Base-by-base conservation (phyloP, 2,113 vertebrate species). In the Bujurquina vittata region DNA sequence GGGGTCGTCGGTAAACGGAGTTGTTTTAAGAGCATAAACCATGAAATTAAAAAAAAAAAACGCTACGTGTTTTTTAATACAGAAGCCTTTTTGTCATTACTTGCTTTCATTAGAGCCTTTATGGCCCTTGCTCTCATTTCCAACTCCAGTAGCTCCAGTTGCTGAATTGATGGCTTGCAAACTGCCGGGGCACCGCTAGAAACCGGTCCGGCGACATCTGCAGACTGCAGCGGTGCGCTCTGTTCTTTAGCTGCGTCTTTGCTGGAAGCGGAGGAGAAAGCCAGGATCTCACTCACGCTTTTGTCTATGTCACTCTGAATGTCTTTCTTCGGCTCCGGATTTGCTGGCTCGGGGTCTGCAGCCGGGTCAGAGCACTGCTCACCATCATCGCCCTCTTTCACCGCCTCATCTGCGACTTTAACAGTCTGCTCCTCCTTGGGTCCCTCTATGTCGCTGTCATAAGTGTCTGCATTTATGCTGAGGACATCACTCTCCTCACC, bases 51-150 rank as follows among this genome's bases (percentile, higher is more conserved):
- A 67, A 76, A 20, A 56, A 74, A 75, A 67, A 76, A 20, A 29
- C 5, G 1, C 58, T 85, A 92, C 14, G 56, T 6, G 10, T 73
- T 63, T 31, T 55, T 57, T 1, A 86, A 35, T 22, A 55, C 40
- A 84, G 81, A 93, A 3, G 79, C 87, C 75, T 96, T 98, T 85
- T 97, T 98, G 5, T 93, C 91, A 75, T 98, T 96, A 10, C 96
- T 96, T 79, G 98, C 98, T 92, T 99, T 99, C 98, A 99, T 99
- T 3, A 99, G 94, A 31, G 98, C 98, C 89, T 99, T 99, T 88
- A 99, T 99, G 56, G 98, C 98, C 78, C 98, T 94, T 0, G 98
- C 98, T 79, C 98, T 97, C 98, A 99, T 99, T 86, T 99, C 98
- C 1, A 99, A 90, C 92, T 99, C 98, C 40, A 99, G 95, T 7